Percentiles rank a stretch among this genome's conserved stretches.
phyloP scores from a whole-genome alignment of 2,113 vertebrate genomes.

The Silurus asotus region DNA sequence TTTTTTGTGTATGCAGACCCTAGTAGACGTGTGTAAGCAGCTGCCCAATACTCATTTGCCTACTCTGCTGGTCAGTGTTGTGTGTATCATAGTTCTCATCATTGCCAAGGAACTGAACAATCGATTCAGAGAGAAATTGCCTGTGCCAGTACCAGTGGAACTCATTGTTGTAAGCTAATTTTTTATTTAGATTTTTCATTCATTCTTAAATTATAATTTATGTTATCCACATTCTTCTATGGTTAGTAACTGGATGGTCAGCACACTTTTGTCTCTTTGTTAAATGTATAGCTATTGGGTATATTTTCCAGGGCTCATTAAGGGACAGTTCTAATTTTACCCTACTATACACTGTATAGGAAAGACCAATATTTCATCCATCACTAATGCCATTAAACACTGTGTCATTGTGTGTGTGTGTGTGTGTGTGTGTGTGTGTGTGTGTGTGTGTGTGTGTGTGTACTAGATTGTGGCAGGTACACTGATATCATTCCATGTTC shows the following conservation, averaged over 20 bases:
- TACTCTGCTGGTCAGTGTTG: conserved; percentile 77
- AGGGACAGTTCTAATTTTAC: neutral
- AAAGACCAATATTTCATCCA: conserved; percentile 4
- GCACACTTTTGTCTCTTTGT: neutral
- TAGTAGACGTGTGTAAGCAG: conserved; percentile 79
- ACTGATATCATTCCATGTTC: conserved; percentile 76
- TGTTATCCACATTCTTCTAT: neutral
- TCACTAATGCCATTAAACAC: neutral
- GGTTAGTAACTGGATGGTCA: neutral
- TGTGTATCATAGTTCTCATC: conserved; percentile 79
- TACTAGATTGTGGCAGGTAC: conserved; percentile 86
- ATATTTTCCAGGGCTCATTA: neutral
- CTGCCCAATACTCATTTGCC: conserved; percentile 79
- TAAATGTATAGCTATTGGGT: neutral
- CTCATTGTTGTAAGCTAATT: conserved; percentile 81
- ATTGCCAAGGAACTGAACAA: conserved; percentile 84
- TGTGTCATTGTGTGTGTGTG: conserved; percentile 36
- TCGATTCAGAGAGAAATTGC: conserved; percentile 73
- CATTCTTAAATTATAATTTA: neutral
- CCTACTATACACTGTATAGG: neutral
- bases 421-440: conserved; percentile 40
- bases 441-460: conserved; percentile 21
- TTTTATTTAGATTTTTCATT: neutral
- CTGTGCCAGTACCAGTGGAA: conserved; percentile 87
- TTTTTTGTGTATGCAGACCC: conserved; percentile 69